Base-by-base conservation (phyloP, 2,888 invertebrate species). In the Cartodere bifasciata region DNA sequence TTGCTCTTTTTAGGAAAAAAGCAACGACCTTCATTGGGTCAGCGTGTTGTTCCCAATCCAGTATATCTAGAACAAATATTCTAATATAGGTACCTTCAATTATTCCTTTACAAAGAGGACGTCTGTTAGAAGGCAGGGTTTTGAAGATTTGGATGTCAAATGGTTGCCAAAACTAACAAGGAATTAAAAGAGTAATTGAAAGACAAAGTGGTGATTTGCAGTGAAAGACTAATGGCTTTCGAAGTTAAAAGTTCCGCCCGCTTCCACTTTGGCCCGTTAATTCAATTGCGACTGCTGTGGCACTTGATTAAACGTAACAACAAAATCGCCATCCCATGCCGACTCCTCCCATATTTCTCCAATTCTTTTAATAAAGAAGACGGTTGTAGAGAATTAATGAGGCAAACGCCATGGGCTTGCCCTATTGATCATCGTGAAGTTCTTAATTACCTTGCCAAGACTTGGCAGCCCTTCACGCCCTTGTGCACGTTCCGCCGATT, bases 331-430 rank as follows among this genome's bases (percentile, higher is more conserved):
- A 16, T 34, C 38, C 35, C 34, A 47, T 47, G 46, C 35, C 46
- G 43, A 52, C 51, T 52, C 53, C 62, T 59, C 60, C 63, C 56
- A 62, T 62, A 62, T 61, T 60, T 62, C 60, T 61, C 54, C 56
- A 50, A 60, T 61, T 62, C 60, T 63, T 64, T 63, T 62, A 63
- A 63, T 63, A 61, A 63, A 59, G 53, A n/a, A n/a, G n/a, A 53
- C 48, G 50, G 37, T 41, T 33, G 38, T 41, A 36, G 41, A 44
- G 55, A 54, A 61, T 62, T 61, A 62, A 63, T 60, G 62, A 61
- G 55, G 52, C 46, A 43, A 44, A 42, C 49, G 48, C 44, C 45
- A 43, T 44, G 44, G 45, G 46, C 38, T 40, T 44, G 41, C 46
- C 51, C 52, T 49, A 55, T 56, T 52, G 57, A 56, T 57, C 56